Evolutionary conservation across 1,140 invertebrate genomes (phyloP).

Genomic region (Bombus confusus): DNA sequence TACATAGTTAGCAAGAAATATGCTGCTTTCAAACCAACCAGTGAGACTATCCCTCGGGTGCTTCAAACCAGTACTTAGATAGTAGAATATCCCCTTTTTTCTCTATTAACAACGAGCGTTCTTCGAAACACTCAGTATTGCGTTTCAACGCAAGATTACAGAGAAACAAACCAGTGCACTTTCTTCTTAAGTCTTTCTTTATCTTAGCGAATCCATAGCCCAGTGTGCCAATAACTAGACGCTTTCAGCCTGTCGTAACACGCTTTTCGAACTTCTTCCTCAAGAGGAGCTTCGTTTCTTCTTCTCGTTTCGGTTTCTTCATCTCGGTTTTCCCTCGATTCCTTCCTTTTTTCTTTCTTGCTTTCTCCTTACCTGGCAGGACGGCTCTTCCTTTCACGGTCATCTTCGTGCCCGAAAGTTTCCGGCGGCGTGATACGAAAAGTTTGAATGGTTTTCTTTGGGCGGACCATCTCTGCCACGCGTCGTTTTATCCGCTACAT

Average conservation of each 20-base stretch:
- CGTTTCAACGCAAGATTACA: not conserved
- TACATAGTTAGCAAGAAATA: not conserved
- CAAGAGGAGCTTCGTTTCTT: not conserved
- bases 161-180: not conserved
- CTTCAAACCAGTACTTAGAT: not conserved
- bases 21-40: not conserved
- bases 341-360: too few species aligned
- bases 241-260: conserved; percentile 8
- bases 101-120: not conserved
- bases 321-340: not conserved
- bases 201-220: not conserved
- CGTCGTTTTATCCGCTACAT: conserved; percentile 57
- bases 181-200: not conserved
- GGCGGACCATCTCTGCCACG: conserved; percentile 21
- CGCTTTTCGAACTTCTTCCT: not conserved
- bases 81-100: not conserved
- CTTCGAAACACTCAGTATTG: not conserved
- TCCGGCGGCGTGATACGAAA: conserved; percentile 58
- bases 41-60: not conserved
- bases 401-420: conserved; percentile 36
- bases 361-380: too few species aligned
- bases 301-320: not conserved
- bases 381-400: conserved; percentile 54
- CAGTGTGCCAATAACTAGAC: not conserved
- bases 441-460: conserved; percentile 60